Percentiles rank a stretch among this genome's conserved stretches.
These are phyloP conservation scores for Cecropterus lyciades DNA, from an alignment of 1,140 invertebrate species.

Conservation along the genomic window DNA sequence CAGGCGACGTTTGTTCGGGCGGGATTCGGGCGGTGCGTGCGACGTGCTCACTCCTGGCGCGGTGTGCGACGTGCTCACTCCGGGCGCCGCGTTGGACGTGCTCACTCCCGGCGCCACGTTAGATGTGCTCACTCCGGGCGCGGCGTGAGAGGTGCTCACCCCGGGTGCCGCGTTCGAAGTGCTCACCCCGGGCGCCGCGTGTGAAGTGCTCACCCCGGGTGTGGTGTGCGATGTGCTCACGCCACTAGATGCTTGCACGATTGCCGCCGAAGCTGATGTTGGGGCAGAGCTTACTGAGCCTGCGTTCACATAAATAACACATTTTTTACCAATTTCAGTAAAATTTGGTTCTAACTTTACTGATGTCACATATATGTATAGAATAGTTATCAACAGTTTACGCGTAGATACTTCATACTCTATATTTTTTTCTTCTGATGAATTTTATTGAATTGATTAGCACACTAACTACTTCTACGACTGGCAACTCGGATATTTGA, in stretches of 20 bases:
- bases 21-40: constrained; percentile 51
- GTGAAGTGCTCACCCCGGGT: constrained; percentile 52
- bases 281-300: constrained; percentile 44
- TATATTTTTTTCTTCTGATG: too few species aligned
- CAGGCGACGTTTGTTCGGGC: constrained; percentile 64
- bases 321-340: too few species aligned
- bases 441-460: too few species aligned
- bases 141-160: constrained; percentile 46
- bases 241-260: too few species aligned
- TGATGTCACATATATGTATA: too few species aligned
- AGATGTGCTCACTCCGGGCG: constrained; percentile 38
- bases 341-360: too few species aligned
- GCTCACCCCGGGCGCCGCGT: constrained; percentile 47
- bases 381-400: too few species aligned
- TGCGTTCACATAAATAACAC: constrained; percentile 1
- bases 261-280: too few species aligned
- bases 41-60: constrained; percentile 37
- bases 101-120: constrained; percentile 43
- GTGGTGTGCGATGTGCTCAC: constrained; percentile 39
- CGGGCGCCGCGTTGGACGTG: constrained; percentile 46
- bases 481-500: too few species aligned
- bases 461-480: too few species aligned
- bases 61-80: constrained; percentile 38
- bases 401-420: too few species aligned
- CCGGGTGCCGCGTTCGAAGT: constrained; percentile 44